phyloP scores from a whole-genome alignment of 2,797 vertebrate species.

The Pangasius macronema region DNA sequence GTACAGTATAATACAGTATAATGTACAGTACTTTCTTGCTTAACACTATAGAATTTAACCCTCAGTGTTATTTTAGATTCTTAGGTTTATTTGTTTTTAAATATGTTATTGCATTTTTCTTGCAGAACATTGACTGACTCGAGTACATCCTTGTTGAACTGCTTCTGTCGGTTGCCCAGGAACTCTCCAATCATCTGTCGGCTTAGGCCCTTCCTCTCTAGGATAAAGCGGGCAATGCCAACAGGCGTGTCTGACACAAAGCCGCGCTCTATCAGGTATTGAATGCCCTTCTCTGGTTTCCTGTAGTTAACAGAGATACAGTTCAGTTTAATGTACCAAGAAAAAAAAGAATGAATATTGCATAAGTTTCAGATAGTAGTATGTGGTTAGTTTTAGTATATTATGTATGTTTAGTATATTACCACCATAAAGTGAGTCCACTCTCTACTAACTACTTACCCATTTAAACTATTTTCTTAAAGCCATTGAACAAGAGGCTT shows the following conservation, averaged over 20 bases:
- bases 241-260: slow-evolving; percentile 93
- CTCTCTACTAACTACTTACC: background rate
- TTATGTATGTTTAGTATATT: no score
- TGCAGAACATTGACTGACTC: slow-evolving; percentile 76
- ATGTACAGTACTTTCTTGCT: background rate
- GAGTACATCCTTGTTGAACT: slow-evolving; percentile 93
- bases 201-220: slow-evolving; percentile 93
- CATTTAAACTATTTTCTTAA: background rate
- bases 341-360: background rate
- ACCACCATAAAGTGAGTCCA: background rate
- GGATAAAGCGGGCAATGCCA: slow-evolving; percentile 92
- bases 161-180: slow-evolving; percentile 89
- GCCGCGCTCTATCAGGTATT: slow-evolving; percentile 93
- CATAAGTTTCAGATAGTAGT: background rate
- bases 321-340: background rate
- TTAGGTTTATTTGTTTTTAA: background rate
- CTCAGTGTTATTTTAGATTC: background rate
- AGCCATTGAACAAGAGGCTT: background rate
- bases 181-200: slow-evolving; percentile 96
- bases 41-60: background rate
- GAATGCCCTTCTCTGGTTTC: slow-evolving; percentile 95
- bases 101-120: background rate
- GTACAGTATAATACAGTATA: background rate
- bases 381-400: background rate
- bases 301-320: slow-evolving; percentile 63